Conservation (phyloP, 2,797 vertebrate genomes). For the Poecilia gillii region DNA sequence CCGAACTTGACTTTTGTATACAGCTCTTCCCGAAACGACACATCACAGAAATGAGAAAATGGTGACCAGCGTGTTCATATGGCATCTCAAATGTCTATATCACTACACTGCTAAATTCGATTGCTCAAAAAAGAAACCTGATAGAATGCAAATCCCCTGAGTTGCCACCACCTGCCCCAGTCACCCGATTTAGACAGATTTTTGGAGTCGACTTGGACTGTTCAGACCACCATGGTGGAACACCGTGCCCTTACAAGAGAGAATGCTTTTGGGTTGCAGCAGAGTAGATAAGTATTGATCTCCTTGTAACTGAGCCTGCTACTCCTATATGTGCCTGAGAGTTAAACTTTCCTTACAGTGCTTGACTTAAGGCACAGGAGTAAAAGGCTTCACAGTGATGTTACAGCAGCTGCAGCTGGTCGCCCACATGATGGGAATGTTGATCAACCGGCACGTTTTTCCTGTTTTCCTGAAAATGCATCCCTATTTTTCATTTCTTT, state of each 20-base stretch:
- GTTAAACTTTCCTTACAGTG: constrained; percentile 27
- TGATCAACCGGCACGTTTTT: constrained; percentile 10
- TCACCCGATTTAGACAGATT: constrained; percentile 50
- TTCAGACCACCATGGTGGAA: constrained; percentile 37
- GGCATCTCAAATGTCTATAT: constrained; percentile 9
- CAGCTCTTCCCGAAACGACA: not conserved
- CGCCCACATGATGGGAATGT: constrained; percentile 23
- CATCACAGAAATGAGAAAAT: constrained; percentile 8
- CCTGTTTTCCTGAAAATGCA: constrained; percentile 30
- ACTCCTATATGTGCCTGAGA: constrained; percentile 36
- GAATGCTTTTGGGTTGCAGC: constrained; percentile 40
- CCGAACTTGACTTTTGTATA: not conserved
- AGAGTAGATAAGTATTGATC: constrained; percentile 65
- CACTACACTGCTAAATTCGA: constrained; percentile 24
- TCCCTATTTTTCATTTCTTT: not conserved
- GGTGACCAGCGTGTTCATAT: not conserved
- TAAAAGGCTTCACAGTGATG: constrained; percentile 13
- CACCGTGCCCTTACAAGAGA: constrained; percentile 57
- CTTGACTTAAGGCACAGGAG: constrained; percentile 2
- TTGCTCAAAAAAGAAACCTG: constrained; percentile 56
- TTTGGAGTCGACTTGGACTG: constrained; percentile 45
- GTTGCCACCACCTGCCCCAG: constrained; percentile 16
- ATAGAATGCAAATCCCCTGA: constrained; percentile 17
- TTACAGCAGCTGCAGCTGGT: constrained; percentile 22
- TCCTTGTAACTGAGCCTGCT: constrained; percentile 41